These are phyloP conservation scores for Seriola aureovittata DNA, from an alignment of 2,113 vertebrate genomes.

Conservation along the genomic window DNA sequence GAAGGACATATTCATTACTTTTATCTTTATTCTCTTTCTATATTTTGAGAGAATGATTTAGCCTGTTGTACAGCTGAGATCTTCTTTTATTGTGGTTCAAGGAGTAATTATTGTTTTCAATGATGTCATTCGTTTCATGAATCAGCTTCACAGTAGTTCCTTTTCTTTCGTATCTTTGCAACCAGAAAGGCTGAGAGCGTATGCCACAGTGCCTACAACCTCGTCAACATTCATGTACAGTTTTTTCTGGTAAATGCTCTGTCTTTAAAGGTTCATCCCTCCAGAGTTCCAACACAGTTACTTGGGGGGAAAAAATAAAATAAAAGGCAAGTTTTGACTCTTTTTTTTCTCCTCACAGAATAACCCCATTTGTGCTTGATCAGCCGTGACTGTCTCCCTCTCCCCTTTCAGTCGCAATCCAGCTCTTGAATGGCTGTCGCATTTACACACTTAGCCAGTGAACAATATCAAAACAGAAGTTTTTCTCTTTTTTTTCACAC, in stretches of 20 bases:
- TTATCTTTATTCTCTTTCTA: too few species aligned
- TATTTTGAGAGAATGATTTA: background rate
- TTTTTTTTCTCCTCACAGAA: slow-evolving; percentile 25
- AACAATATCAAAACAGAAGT: slow-evolving; percentile 48
- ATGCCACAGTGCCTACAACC: background rate
- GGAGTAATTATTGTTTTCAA: background rate
- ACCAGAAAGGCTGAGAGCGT: background rate
- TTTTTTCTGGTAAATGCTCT: background rate
- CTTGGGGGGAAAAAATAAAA: background rate
- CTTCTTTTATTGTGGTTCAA: background rate
- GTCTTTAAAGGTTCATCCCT: background rate
- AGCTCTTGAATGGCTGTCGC: slow-evolving; percentile 52
- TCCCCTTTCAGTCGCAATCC: slow-evolving; percentile 32
- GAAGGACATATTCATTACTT: too few species aligned
- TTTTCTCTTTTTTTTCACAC: slow-evolving; percentile 12
- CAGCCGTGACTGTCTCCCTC: slow-evolving; percentile 38
- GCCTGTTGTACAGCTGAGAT: background rate
- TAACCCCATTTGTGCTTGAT: slow-evolving; percentile 46
- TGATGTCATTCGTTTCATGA: background rate
- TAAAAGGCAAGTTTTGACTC: slow-evolving; percentile 13
- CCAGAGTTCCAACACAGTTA: slow-evolving; percentile 13
- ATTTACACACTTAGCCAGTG: slow-evolving; percentile 54
- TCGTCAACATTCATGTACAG: background rate
- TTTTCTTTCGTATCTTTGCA: slow-evolving; percentile 2
- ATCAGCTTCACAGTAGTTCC: background rate